Evolutionary conservation across 2,113 vertebrate genomes (phyloP).

Genomic region (Tachycineta bicolor): DNA sequence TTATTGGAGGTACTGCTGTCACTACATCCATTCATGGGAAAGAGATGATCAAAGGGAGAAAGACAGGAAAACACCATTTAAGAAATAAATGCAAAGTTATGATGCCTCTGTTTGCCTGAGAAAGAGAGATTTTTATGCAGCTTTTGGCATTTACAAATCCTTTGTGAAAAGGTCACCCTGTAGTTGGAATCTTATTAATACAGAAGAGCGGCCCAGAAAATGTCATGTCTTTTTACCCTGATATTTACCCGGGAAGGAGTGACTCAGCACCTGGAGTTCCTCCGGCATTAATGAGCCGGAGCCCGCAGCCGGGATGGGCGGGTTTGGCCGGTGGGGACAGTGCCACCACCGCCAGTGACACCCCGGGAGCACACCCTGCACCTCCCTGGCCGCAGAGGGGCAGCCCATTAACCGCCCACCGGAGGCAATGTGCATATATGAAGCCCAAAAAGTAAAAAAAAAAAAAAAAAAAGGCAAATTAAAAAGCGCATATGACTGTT

Average conservation of each 20-base stretch:
- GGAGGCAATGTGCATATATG: rapidly evolving
- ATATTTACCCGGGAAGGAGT: constrained; percentile 72
- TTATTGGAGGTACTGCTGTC: neutral
- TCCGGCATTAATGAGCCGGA: neutral
- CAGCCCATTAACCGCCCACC: rapidly evolving
- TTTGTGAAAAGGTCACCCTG: constrained; percentile 83
- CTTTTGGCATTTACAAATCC: constrained; percentile 87
- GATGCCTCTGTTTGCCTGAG: constrained; percentile 54
- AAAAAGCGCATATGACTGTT: rapidly evolving
- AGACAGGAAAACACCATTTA: constrained; percentile 9
- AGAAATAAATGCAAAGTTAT: constrained; percentile 52
- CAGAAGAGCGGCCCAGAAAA: constrained; percentile 76
- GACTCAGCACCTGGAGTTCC: constrained; percentile 49
- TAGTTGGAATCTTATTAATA: constrained; percentile 79
- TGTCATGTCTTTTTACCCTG: constrained; percentile 78
- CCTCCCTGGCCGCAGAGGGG: neutral
- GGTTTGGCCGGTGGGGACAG: neutral
- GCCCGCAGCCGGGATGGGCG: neutral
- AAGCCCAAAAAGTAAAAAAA: neutral
- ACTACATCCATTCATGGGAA: neutral
- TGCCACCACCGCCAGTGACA: rapidly evolving
- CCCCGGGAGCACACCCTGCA: neutral
- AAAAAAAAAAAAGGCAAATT: neutral
- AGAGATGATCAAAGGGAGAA: neutral
- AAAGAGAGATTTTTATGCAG: constrained; percentile 77